A percentile compares a stretch with the other conserved stretches of the same genome.
Evolutionary conservation across 2,797 vertebrate species (phyloP).

Genomic region (Platyrinchus mystaceus): DNA sequence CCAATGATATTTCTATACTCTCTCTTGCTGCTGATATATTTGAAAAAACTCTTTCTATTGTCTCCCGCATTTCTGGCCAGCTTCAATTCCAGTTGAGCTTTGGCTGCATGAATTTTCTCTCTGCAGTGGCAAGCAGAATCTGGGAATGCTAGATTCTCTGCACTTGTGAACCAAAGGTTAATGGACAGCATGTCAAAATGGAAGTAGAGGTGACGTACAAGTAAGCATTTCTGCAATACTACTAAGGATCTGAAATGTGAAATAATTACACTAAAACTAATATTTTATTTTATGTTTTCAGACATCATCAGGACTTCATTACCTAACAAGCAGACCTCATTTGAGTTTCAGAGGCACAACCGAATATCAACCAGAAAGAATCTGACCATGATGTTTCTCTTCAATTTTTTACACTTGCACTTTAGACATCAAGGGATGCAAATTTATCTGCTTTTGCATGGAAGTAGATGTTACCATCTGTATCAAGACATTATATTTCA

Average conservation of each 20-base stretch:
- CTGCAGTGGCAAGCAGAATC: not conserved
- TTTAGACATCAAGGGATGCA: slow-evolving; percentile 20
- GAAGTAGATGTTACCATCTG: slow-evolving; percentile 6
- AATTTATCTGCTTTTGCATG: not conserved
- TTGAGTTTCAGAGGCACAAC: not conserved
- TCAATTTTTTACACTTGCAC: not conserved
- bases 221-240: not conserved
- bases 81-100: not conserved
- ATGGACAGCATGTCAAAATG: not conserved
- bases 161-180: not conserved
- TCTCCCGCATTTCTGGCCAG: not conserved
- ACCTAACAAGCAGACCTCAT: not conserved
- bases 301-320: not conserved
- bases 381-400: not conserved
- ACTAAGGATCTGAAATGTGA: not conserved
- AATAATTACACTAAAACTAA: not conserved
- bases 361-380: not conserved
- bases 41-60: not conserved
- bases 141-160: not conserved
- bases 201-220: not conserved
- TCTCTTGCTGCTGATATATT: not conserved
- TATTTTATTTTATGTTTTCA: not conserved
- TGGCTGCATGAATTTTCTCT: not conserved
- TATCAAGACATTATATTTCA: slow-evolving; percentile 30
- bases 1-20: not conserved